A percentile compares a stretch with the other conserved stretches of the same genome.
Conservation (phyloP, 2,888 invertebrate species). For the Ennomos fuscantarius region DNA sequence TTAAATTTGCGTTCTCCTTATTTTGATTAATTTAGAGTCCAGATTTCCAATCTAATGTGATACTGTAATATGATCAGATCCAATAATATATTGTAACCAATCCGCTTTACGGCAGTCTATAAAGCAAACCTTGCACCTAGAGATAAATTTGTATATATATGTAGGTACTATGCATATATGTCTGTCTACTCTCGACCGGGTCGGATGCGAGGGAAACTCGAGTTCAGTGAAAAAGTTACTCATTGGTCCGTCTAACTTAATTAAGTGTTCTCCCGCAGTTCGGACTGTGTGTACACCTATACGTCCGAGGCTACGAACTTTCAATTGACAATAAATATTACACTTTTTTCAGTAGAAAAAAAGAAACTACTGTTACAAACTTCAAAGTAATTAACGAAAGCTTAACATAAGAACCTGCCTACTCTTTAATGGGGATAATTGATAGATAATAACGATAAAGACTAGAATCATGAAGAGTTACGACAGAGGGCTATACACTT, state of each 20-base stretch:
- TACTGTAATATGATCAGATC: not conserved
- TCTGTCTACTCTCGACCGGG: not conserved
- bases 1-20: too few relatives aligned
- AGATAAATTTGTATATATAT: not conserved
- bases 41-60: too few relatives aligned
- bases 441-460: too few relatives aligned
- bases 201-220: constrained; percentile 29
- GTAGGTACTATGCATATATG: not conserved
- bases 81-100: constrained; percentile 10
- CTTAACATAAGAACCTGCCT: too few relatives aligned
- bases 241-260: constrained; percentile 38
- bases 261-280: constrained; percentile 34
- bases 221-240: constrained; percentile 41
- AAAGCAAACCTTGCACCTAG: constrained; percentile 7
- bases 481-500: too few relatives aligned
- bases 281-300: constrained; percentile 24
- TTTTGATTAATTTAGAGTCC: too few relatives aligned
- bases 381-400: constrained; percentile 4
- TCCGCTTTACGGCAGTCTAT: constrained; percentile 12
- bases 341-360: constrained; percentile 25
- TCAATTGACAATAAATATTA: constrained; percentile 35
- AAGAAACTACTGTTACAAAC: constrained; percentile 16
- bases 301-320: constrained; percentile 27
- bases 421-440: too few relatives aligned
- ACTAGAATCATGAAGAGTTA: too few relatives aligned